A percentile compares a stretch with the other conserved stretches of the same genome.
Conservation (phyloP, 1,140 invertebrate species). For the Araneus ventricosus region DNA sequence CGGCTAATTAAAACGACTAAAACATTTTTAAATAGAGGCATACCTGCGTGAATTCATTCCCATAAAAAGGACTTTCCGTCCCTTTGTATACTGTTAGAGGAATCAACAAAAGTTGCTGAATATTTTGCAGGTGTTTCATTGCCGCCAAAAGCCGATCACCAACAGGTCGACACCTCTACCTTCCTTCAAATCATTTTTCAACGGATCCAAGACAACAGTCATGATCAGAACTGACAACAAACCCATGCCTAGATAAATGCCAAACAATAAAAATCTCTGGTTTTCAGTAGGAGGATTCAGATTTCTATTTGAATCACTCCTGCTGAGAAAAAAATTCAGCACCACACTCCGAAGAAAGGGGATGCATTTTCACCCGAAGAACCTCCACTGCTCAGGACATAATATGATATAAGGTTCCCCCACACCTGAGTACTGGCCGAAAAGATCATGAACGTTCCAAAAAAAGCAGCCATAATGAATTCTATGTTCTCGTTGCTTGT, state of each 20-base stretch:
- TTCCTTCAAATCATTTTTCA: conserved; percentile 79
- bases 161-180: conserved; percentile 83
- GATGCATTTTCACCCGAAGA: not conserved
- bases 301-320: conserved; percentile 10
- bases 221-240: conserved; percentile 91
- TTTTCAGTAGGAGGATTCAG: conserved; percentile 81
- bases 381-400: conserved; percentile 25
- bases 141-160: conserved; percentile 92
- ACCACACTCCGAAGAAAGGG: not conserved
- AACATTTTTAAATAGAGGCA: not conserved
- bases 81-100: conserved; percentile 97
- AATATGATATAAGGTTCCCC: conserved; percentile 50
- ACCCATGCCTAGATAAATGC: conserved; percentile 85
- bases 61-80: conserved; percentile 97
- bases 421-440: not conserved
- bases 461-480: conserved; percentile 13
- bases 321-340: not conserved
- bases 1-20: too few species aligned
- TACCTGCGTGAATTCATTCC: conserved; percentile 93
- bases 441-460: conserved; percentile 27
- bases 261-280: conserved; percentile 91
- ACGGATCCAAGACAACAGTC: conserved; percentile 89
- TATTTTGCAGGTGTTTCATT: conserved; percentile 88
- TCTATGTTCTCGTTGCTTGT: not conserved
- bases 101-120: conserved; percentile 83